Base-by-base conservation (phyloP, 2,888 invertebrate species). In the Drosophila sordidapex region DNA sequence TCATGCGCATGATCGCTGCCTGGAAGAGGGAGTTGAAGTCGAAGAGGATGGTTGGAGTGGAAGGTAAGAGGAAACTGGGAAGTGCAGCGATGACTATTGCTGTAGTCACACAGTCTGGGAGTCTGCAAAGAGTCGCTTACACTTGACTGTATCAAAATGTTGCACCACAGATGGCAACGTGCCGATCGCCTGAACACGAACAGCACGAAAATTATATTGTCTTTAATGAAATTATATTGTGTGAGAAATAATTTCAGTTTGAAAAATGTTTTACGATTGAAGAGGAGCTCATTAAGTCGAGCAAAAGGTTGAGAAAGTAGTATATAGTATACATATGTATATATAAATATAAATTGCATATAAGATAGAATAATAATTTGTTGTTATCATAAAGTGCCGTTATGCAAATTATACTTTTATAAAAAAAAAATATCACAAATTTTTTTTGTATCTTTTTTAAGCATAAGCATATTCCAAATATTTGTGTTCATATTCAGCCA, bases 1-100 rank as follows among this genome's bases (percentile, higher is more conserved):
- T 85, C 88, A 86, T 83, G 83, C 68, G 73, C 81, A 81, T 84
- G 86, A 84, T 84, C 83, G n/a, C 36, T 15, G 25, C 21, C n/a
- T 46, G 46, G 31, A 15, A 29, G 40, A 11, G n/a, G 21, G 31
- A 43, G 15, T 52, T 18, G 38, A 15, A 15, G 52, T 11, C 27
- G 52, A 21, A 29, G 59, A 49, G 25, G 43, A 48, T 43, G 57
- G 54, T 51, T 59, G 51, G 29, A 59, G 64, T 49, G 61, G 72
- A 36, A 66, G 21, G 29, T 18, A 33, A 18, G 13, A n/a, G 13
- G 43, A 65, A 13, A 56, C 43, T 51, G 73, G 27, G 54, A 56
- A 70, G 61, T 33, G 46, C 66, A 58, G 46, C 68, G 74, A 83
- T 70, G 76, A 68, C 60, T 70, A 27, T 53, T 25, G 27, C 57